Percentiles rank a stretch among this genome's conserved stretches.
Conservation (phyloP, 2,113 vertebrate genomes). For the Aldabrachelys gigantea region DNA sequence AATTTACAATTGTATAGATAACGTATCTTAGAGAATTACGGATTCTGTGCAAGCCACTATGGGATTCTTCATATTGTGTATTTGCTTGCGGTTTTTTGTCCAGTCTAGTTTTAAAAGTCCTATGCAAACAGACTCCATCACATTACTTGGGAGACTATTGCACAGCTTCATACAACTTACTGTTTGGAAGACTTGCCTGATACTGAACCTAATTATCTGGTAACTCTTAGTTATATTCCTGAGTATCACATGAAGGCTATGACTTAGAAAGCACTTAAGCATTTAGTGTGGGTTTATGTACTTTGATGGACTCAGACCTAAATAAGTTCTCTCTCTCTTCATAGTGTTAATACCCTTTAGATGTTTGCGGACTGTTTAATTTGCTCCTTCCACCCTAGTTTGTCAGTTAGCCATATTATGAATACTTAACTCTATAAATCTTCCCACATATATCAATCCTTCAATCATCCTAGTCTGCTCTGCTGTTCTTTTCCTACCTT, state of each 20-base stretch:
- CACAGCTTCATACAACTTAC: no score
- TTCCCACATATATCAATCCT: constrained; percentile 29
- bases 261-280: not conserved
- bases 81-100: not conserved
- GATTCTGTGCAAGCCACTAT: not conserved
- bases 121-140: not conserved
- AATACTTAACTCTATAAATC: constrained; percentile 53
- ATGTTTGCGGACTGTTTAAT: not conserved
- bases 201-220: not conserved
- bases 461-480: not conserved
- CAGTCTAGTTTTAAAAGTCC: not conserved
- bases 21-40: not conserved
- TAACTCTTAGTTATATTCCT: not conserved
- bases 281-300: not conserved
- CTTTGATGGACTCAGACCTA: not conserved
- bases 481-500: constrained; percentile 40
- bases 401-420: constrained; percentile 21
- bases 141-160: not conserved
- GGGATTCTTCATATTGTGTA: not conserved
- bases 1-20: not conserved
- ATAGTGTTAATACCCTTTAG: not conserved
- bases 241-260: not conserved
- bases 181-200: no score
- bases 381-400: not conserved
- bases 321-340: not conserved